A percentile compares a stretch with the other conserved stretches of the same genome.
These are phyloP conservation scores for Onthophagus taurus DNA, from an alignment of 1,140 invertebrate species.

Conservation along the genomic window DNA sequence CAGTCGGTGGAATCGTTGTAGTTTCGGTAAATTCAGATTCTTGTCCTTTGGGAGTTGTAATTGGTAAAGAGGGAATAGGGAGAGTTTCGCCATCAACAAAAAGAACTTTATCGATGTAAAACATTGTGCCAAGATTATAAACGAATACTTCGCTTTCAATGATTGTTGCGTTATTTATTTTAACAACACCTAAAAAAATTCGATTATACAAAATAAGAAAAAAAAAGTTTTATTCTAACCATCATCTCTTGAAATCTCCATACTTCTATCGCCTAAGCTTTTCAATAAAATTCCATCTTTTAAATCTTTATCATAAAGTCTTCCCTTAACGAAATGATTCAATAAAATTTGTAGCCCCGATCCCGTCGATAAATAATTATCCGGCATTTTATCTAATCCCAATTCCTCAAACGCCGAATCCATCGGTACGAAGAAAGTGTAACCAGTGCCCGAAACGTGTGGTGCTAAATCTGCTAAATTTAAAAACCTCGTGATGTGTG, in stretches of 20 bases:
- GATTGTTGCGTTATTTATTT: slow-evolving; percentile 45
- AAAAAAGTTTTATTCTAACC: slow-evolving; percentile 30
- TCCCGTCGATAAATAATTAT: slow-evolving; percentile 46
- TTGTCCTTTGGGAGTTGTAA: slow-evolving; percentile 23
- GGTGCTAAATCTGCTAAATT: slow-evolving; percentile 49
- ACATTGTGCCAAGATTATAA: slow-evolving; percentile 53
- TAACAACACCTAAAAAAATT: slow-evolving; percentile 35
- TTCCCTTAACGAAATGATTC: slow-evolving; percentile 51
- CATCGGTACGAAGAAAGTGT: slow-evolving; percentile 53
- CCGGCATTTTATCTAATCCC: slow-evolving; percentile 45
- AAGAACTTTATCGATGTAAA: slow-evolving; percentile 47
- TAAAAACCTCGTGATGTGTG: slow-evolving; percentile 48
- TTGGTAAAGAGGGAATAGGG: slow-evolving; percentile 14
- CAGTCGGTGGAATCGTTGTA: slow-evolving; percentile 9
- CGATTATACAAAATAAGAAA: slow-evolving; percentile 1
- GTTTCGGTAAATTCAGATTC: slow-evolving; percentile 18
- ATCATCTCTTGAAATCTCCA: slow-evolving; percentile 40
- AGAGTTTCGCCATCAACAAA: slow-evolving; percentile 38
- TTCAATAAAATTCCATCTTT: slow-evolving; percentile 42
- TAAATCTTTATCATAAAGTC: slow-evolving; percentile 49
- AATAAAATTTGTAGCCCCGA: slow-evolving; percentile 46
- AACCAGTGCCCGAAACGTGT: slow-evolving; percentile 47
- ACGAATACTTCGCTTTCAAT: slow-evolving; percentile 51
- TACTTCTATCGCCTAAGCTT: slow-evolving; percentile 45
- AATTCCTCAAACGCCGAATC: slow-evolving; percentile 48